A percentile compares a stretch with the other conserved stretches of the same genome.
Conservation (phyloP, 2,888 invertebrate species). For the Cylindroiulus punctatus region DNA sequence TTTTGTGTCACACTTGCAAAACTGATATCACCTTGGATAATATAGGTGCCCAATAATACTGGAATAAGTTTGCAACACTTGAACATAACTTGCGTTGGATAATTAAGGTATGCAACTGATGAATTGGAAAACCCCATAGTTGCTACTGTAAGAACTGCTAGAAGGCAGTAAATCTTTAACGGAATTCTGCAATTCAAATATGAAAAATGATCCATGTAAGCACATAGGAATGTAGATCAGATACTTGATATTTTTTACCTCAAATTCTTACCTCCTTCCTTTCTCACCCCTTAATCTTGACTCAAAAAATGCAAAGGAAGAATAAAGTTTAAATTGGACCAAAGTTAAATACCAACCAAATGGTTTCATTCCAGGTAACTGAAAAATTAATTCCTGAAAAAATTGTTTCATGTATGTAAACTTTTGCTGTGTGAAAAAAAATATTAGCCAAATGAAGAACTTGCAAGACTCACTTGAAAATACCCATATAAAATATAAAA, state of each 20-base stretch:
- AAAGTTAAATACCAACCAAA: slow-evolving; percentile 93
- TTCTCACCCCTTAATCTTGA: slow-evolving; percentile 73
- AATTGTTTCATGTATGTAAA: neutral
- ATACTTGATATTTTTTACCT: too few relatives aligned
- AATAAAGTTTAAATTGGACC: slow-evolving; percentile 89
- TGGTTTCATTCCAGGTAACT: slow-evolving; percentile 86
- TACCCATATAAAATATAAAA: slow-evolving; percentile 93
- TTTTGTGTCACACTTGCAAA: neutral
- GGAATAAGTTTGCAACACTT: slow-evolving; percentile 98
- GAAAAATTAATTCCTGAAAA: slow-evolving; percentile 84
- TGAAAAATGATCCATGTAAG: too few relatives aligned
- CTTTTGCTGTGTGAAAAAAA: too few relatives aligned
- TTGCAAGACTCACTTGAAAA: slow-evolving; percentile 72
- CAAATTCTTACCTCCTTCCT: slow-evolving; percentile 65
- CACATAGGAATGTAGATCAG: too few relatives aligned
- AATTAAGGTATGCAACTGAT: slow-evolving; percentile 92
- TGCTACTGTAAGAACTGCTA: slow-evolving; percentile 88
- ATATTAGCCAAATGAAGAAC: neutral
- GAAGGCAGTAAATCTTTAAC: slow-evolving; percentile 78
- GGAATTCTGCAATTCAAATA: slow-evolving; percentile 77
- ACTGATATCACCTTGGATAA: slow-evolving; percentile 75
- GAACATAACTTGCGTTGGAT: slow-evolving; percentile 96
- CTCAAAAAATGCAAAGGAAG: slow-evolving; percentile 82
- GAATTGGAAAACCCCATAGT: slow-evolving; percentile 97
- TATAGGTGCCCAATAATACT: slow-evolving; percentile 90